phyloP scores from a whole-genome alignment of 2,888 invertebrate species.

The Drosophila mercatorum region DNA sequence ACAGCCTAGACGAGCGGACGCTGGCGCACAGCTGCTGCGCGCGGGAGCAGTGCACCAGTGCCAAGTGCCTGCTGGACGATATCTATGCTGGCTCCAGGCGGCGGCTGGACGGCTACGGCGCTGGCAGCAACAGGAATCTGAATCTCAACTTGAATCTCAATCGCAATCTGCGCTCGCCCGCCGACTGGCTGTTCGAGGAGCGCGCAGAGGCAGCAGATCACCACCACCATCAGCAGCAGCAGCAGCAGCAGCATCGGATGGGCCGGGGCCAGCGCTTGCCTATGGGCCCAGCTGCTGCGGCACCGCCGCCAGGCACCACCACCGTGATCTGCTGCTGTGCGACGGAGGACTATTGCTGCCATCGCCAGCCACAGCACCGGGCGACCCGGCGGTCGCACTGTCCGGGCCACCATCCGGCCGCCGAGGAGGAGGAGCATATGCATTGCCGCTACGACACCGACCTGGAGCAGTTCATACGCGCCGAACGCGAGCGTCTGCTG shows the following conservation, averaged over 20 bases:
- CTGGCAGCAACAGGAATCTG: slow-evolving; percentile 78
- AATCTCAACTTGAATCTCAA: slow-evolving; percentile 64
- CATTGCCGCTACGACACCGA: slow-evolving; percentile 83
- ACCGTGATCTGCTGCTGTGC: slow-evolving; percentile 82
- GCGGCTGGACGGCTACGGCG: slow-evolving; percentile 50
- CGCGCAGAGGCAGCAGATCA: slow-evolving; percentile 58
- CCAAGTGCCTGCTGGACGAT: slow-evolving; percentile 83
- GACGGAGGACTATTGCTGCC: slow-evolving; percentile 83
- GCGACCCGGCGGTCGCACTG: slow-evolving; percentile 64
- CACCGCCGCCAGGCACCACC: slow-evolving; percentile 26
- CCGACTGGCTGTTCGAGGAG: slow-evolving; percentile 83
- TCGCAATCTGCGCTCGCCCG: slow-evolving; percentile 60
- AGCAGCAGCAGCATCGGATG: slow-evolving; percentile 48
- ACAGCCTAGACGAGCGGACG: slow-evolving; percentile 74
- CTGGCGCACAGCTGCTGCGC: slow-evolving; percentile 80
- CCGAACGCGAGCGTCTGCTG: slow-evolving; percentile 82
- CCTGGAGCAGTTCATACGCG: slow-evolving; percentile 83
- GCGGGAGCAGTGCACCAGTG: slow-evolving; percentile 83
- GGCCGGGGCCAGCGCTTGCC: slow-evolving; percentile 45
- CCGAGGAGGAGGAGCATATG: slow-evolving; percentile 83
- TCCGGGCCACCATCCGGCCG: slow-evolving; percentile 82
- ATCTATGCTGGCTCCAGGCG: slow-evolving; percentile 77
- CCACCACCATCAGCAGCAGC: slow-evolving; percentile 44
- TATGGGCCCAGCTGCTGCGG: slow-evolving; percentile 7
- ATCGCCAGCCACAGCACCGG: slow-evolving; percentile 72